Evolutionary conservation across 2,888 invertebrate genomes (phyloP).

Genomic region (Leptarthrus brevirostris): DNA sequence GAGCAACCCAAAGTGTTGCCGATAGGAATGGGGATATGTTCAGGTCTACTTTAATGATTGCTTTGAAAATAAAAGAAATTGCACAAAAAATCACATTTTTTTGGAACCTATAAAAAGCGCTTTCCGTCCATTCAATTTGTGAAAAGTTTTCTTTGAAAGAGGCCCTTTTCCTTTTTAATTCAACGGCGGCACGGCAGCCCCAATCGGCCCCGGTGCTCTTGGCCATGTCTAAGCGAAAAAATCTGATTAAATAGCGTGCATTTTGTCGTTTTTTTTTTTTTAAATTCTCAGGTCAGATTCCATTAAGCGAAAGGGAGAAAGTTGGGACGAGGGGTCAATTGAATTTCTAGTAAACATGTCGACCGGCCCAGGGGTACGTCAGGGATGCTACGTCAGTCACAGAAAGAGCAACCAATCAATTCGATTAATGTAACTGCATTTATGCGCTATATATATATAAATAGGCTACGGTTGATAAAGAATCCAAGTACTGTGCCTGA

Average conservation of each 20-base stretch:
- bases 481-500: background rate
- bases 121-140: background rate
- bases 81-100: background rate
- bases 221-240: background rate
- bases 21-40: background rate
- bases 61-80: background rate
- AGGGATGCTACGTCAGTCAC: background rate
- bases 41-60: background rate
- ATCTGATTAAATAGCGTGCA: background rate
- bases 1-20: background rate
- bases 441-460: background rate
- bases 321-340: background rate
- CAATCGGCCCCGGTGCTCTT: background rate
- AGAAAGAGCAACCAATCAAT: background rate
- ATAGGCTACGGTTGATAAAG: background rate
- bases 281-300: background rate
- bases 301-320: background rate
- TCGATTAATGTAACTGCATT: conserved; percentile 1
- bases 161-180: background rate
- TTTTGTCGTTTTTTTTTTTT: background rate
- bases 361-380: background rate
- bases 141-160: background rate
- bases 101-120: too few relatives aligned
- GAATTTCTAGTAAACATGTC: background rate
- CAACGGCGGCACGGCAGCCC: background rate